phyloP scores from a whole-genome alignment of 2,113 vertebrate genomes.

The Dissostichus mawsoni region DNA sequence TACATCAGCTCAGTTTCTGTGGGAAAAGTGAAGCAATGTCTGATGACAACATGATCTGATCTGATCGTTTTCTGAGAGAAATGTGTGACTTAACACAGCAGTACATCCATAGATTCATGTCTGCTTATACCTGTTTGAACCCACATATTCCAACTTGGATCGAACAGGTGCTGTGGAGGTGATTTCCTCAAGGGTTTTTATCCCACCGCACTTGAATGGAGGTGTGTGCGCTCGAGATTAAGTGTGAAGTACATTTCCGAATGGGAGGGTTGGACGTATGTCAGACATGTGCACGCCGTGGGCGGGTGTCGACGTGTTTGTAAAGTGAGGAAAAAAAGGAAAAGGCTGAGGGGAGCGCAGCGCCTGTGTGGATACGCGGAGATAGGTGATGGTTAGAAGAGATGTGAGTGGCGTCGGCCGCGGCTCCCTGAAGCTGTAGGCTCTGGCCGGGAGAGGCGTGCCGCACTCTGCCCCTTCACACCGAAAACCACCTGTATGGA shows the following conservation, averaged over 20 bases:
- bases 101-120: background rate
- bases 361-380: constrained; percentile 55
- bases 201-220: constrained; percentile 9
- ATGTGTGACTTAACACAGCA: background rate
- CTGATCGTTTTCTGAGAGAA: background rate
- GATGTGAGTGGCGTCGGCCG: constrained; percentile 56
- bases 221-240: constrained; percentile 21
- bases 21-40: constrained; percentile 9
- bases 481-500: constrained; percentile 88
- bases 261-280: constrained; percentile 77
- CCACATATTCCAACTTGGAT: constrained; percentile 10
- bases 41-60: background rate
- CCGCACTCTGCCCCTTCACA: constrained; percentile 74
- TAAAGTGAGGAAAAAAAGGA: constrained; percentile 1
- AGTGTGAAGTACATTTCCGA: constrained; percentile 71
- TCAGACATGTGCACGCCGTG: constrained; percentile 78
- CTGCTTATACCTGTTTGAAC: background rate
- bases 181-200: constrained; percentile 34
- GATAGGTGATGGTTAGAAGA: constrained; percentile 57
- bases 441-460: constrained; percentile 80
- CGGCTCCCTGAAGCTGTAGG: constrained; percentile 68
- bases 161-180: constrained; percentile 45
- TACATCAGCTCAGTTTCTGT: constrained; percentile 2
- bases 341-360: constrained; percentile 46
- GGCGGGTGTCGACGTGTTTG: constrained; percentile 80